These are phyloP conservation scores for Leptogaster cylindrica DNA, from an alignment of 2,888 invertebrate genomes.

Conservation along the genomic window DNA sequence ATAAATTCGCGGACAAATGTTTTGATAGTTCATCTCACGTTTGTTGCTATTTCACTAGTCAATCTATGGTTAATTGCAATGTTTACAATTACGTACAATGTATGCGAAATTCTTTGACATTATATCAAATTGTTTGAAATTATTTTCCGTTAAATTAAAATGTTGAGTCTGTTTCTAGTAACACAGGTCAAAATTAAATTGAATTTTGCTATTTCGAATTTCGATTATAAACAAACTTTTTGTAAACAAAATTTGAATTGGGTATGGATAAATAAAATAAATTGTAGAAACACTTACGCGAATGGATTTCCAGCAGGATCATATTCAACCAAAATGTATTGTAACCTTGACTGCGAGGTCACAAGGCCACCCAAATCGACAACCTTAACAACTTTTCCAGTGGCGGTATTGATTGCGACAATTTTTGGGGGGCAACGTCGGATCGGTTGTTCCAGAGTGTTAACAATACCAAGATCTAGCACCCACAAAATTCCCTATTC, in stretches of 20 bases:
- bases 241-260: too few species aligned
- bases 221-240: too few species aligned
- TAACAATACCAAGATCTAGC: slow-evolving; percentile 68
- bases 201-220: too few species aligned
- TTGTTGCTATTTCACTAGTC: too few species aligned
- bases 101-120: too few species aligned
- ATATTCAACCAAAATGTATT: slow-evolving; percentile 68
- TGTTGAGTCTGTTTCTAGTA: too few species aligned
- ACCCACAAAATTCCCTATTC: slow-evolving; percentile 66
- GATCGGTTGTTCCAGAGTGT: slow-evolving; percentile 67
- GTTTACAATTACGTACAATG: too few species aligned
- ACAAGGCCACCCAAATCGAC: slow-evolving; percentile 66
- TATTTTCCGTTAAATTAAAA: too few species aligned
- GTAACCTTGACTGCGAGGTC: slow-evolving; percentile 64
- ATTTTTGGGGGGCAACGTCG: slow-evolving; percentile 68
- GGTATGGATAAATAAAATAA: too few species aligned
- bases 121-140: too few species aligned
- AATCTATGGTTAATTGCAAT: too few species aligned
- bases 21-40: not conserved
- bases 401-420: slow-evolving; percentile 66
- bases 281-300: slow-evolving; percentile 61
- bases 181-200: too few species aligned
- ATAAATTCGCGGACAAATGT: not conserved
- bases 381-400: slow-evolving; percentile 66
- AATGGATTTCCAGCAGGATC: slow-evolving; percentile 62